A percentile compares a stretch with the other conserved stretches of the same genome.
Conservation (phyloP, 2,888 invertebrate genomes). For the Nysson spinosus region DNA sequence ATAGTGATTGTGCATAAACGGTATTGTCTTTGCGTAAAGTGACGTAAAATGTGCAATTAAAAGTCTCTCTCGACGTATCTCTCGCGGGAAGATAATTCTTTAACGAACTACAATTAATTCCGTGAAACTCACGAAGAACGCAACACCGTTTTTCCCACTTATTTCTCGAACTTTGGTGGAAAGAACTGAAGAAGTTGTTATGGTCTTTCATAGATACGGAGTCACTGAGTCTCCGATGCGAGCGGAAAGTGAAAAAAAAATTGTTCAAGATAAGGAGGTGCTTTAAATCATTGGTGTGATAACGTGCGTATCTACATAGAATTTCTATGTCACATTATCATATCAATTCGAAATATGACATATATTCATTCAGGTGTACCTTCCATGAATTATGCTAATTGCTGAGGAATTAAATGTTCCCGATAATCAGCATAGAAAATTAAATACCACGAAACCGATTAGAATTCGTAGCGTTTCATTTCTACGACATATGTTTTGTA, state of each 20-base stretch:
- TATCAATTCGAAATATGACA: conserved; percentile 6
- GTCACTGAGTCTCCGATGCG: conserved; percentile 26
- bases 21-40: too few relatives aligned
- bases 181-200: background rate
- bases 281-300: conserved; percentile 66
- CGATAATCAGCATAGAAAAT: too few relatives aligned
- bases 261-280: conserved; percentile 59
- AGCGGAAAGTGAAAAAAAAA: conserved; percentile 41
- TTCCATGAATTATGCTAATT: conserved; percentile 17
- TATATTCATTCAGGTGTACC: conserved; percentile 3
- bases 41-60: too few relatives aligned
- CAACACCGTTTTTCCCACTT: conserved; percentile 1
- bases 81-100: background rate
- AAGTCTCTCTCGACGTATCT: too few relatives aligned
- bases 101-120: conserved; percentile 1
- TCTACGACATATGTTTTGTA: too few relatives aligned
- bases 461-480: too few relatives aligned
- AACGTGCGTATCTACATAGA: conserved; percentile 56
- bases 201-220: conserved; percentile 8
- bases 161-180: conserved; percentile 7
- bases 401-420: too few relatives aligned
- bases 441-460: too few relatives aligned
- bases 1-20: too few relatives aligned
- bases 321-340: conserved; percentile 34
- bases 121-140: conserved; percentile 10